Base-by-base conservation (phyloP, 2,888 invertebrate species). In the Litoditis marina region DNA sequence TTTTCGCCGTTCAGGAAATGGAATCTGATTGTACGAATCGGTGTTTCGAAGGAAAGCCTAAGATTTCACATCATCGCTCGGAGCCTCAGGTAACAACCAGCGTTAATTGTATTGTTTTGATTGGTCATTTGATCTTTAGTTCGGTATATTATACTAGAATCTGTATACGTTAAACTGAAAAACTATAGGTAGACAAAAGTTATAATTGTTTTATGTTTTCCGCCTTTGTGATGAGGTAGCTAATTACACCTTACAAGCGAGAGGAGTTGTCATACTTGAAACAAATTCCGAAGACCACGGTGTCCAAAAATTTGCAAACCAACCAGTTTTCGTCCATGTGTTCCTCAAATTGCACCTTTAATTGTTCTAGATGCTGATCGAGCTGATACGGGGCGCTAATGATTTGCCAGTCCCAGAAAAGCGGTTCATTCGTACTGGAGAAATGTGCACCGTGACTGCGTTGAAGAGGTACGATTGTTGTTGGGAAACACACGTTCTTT, bases 401-500 rank as follows among this genome's bases (percentile, higher is more conserved):
- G 58, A 65, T 36, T 55, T 72, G n/a, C 63, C 63, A 2, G 49
- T 69, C 0, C 53, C 74, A 13, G 49, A 63, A 2, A 59, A 73
- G 30, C 72, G 77, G 4, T 73, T 68, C 28, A 47, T 78, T 27
- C 60, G 73, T 22, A 59, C 65, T 19, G 68, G 73, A 52, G 69
- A 73, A 46, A 69, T 73, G 73, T 68, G 74, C 25, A 76, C 76
- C 1, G 66, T 76, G 47, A 76, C 71, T 50, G 71, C 76, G 1
- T 44, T 76, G 47, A 76, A 71, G 61, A 60, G 73, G 76, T 74
- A 28, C 34, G 60, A 44, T 19, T 44, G 19, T 8, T 19, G 19
- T 6, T 44, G n/a, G n/a, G n/a, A n/a, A n/a, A n/a, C n/a, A n/a
- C n/a, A n/a, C n/a, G n/a, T n/a, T n/a, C n/a, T n/a, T n/a, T n/a